A percentile compares a stretch with the other conserved stretches of the same genome.
These are phyloP conservation scores for Erebia palarica DNA, from an alignment of 2,888 invertebrate genomes.

Conservation along the genomic window DNA sequence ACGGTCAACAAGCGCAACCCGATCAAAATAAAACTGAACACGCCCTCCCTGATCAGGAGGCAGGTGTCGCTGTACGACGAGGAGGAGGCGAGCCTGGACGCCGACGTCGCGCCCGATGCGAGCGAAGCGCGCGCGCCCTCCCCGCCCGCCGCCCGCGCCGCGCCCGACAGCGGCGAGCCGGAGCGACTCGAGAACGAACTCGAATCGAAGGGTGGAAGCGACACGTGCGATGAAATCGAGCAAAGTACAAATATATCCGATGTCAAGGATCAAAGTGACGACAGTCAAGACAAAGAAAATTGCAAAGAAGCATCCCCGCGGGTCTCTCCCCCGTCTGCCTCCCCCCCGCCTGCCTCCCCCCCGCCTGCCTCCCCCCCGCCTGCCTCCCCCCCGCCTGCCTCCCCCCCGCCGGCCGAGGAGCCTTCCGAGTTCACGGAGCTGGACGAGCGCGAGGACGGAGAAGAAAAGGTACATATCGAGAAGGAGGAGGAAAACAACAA, in stretches of 20 bases:
- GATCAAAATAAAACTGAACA: slow-evolving; percentile 70
- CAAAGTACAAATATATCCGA: not conserved
- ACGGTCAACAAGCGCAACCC: slow-evolving; percentile 67
- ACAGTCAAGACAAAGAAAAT: not conserved
- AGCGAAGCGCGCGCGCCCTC: not conserved
- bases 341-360: too few relatives aligned
- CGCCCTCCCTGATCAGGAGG: slow-evolving; percentile 77
- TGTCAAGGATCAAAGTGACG: not conserved
- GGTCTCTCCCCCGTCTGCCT: too few relatives aligned
- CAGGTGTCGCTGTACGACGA: slow-evolving; percentile 80
- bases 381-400: too few relatives aligned
- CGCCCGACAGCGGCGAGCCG: not conserved
- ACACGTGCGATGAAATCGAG: not conserved
- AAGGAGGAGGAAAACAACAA: slow-evolving; percentile 32
- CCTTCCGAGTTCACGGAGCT: not conserved
- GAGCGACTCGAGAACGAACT: too few relatives aligned
- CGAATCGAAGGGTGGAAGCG: not conserved
- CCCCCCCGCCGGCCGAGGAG: not conserved
- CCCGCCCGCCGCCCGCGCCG: not conserved
- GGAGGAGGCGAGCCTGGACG: slow-evolving; percentile 37
- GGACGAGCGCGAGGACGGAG: not conserved
- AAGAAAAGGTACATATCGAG: slow-evolving; percentile 28
- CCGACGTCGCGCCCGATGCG: slow-evolving; percentile 21
- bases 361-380: too few relatives aligned
- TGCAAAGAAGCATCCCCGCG: not conserved